Evolutionary conservation across 2,888 invertebrate genomes (phyloP).

Genomic region (Ommatoiulus sabulosus): DNA sequence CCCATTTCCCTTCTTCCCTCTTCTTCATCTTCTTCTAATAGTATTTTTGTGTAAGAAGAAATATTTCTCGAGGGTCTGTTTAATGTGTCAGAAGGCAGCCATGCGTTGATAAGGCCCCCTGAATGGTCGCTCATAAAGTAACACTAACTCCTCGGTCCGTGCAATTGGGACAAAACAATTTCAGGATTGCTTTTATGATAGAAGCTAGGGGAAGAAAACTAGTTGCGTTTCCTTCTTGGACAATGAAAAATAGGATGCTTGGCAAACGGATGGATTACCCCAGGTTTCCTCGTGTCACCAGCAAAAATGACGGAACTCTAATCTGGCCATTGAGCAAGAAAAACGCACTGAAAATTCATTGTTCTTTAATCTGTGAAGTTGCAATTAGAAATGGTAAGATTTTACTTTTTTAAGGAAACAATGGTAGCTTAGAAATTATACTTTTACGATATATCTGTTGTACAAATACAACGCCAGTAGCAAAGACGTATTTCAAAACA

Average conservation of each 20-base stretch:
- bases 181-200: constrained; percentile 23
- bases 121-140: constrained; percentile 22
- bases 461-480: too few relatives aligned
- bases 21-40: not conserved
- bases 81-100: constrained; percentile 18
- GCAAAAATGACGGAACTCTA: too few relatives aligned
- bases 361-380: too few relatives aligned
- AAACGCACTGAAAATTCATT: too few relatives aligned
- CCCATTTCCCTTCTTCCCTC: too few relatives aligned
- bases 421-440: too few relatives aligned
- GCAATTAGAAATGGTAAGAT: too few relatives aligned
- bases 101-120: constrained; percentile 16
- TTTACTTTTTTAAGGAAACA: too few relatives aligned
- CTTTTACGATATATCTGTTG: too few relatives aligned
- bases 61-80: constrained; percentile 14
- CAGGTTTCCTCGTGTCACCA: not conserved
- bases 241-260: not conserved
- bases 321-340: too few relatives aligned
- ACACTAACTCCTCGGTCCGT: not conserved
- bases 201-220: not conserved
- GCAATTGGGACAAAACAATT: constrained; percentile 23
- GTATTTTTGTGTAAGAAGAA: constrained; percentile 16
- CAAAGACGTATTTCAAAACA: too few relatives aligned
- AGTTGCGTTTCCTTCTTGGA: not conserved
- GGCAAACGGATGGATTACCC: not conserved